phyloP scores from a whole-genome alignment of 2,113 vertebrate genomes.

The Gobiocypris rarus region DNA sequence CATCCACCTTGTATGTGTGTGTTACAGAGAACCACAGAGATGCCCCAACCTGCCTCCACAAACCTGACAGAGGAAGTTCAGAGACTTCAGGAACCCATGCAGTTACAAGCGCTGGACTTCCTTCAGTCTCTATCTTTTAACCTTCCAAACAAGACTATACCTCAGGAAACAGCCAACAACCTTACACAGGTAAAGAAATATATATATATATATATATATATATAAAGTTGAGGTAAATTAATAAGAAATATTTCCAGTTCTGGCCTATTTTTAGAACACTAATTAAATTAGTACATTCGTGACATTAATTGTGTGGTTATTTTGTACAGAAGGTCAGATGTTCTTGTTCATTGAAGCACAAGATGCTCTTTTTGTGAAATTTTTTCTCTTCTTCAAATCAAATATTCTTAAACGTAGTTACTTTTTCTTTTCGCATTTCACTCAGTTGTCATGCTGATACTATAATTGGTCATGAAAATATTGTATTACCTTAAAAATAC shows the following conservation, averaged over 20 bases:
- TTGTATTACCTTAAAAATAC: background rate
- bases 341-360: background rate
- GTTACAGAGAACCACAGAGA: slow-evolving; percentile 70
- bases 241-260: background rate
- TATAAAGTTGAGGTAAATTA: background rate
- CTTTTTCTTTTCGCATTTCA: background rate
- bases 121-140: slow-evolving; percentile 74
- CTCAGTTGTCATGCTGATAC: background rate
- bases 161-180: slow-evolving; percentile 76
- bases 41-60: slow-evolving; percentile 70
- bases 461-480: background rate
- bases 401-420: background rate
- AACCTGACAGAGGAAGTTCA: slow-evolving; percentile 58
- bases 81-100: slow-evolving; percentile 42
- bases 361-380: background rate
- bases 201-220: too few species aligned
- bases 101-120: slow-evolving; percentile 63
- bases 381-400: background rate
- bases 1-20: slow-evolving; percentile 6
- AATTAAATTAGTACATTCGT: background rate
- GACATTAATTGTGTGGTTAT: background rate
- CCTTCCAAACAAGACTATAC: slow-evolving; percentile 76
- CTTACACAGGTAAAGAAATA: slow-evolving; percentile 85
- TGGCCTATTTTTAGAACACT: background rate
- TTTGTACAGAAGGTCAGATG: background rate